Evolutionary conservation across 1,140 invertebrate species (phyloP).

Genomic region (Papilio dardanus): DNA sequence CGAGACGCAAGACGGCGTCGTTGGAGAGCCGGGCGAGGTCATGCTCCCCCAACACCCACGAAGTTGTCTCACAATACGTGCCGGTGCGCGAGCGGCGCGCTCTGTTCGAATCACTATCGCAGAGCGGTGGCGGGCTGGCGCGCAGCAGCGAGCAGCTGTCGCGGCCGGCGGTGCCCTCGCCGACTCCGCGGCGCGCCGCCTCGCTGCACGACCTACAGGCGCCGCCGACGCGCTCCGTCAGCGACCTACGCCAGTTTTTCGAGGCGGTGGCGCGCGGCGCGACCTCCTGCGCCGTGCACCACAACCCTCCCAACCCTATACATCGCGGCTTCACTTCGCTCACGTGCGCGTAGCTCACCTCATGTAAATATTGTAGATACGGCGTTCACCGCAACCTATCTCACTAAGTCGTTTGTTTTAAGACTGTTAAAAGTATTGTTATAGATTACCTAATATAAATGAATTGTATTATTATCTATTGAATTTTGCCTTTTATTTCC

Average conservation of each 20-base stretch:
- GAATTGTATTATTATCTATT: constrained; percentile 73
- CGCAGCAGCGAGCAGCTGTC: constrained; percentile 74
- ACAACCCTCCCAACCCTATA: constrained; percentile 60
- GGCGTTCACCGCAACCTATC: constrained; percentile 68
- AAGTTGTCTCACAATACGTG: constrained; percentile 69
- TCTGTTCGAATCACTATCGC: constrained; percentile 71
- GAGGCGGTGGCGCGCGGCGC: constrained; percentile 75
- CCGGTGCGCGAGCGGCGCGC: constrained; percentile 71
- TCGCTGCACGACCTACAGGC: constrained; percentile 75
- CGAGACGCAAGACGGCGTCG: constrained; percentile 69
- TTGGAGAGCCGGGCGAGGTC: constrained; percentile 72
- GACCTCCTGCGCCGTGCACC: constrained; percentile 58
- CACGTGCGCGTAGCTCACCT: constrained; percentile 57
- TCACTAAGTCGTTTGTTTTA: constrained; percentile 78
- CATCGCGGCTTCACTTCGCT: constrained; percentile 72
- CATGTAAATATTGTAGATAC: constrained; percentile 77
- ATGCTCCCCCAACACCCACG: constrained; percentile 73
- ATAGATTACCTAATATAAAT: constrained; percentile 80
- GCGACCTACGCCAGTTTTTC: constrained; percentile 76
- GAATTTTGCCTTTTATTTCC: constrained; percentile 48
- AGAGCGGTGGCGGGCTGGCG: constrained; percentile 64
- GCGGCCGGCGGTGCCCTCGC: constrained; percentile 51
- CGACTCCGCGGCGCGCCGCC: constrained; percentile 67
- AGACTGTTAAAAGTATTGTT: constrained; percentile 82
- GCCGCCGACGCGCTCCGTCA: constrained; percentile 73